Conservation (phyloP, 2,797 vertebrate species). For the Ambastaia sidthimunki region DNA sequence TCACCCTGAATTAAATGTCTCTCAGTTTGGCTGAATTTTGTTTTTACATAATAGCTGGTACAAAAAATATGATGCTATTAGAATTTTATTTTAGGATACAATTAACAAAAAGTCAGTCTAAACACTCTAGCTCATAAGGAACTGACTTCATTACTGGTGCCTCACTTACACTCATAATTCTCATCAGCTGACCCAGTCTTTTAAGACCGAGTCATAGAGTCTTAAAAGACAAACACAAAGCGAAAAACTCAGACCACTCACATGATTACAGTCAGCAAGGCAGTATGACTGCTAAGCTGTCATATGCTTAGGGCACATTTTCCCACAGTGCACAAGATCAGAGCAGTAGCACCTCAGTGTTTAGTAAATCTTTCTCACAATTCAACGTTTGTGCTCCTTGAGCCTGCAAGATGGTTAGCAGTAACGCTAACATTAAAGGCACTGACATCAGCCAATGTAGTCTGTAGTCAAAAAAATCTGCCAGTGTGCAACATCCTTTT, state of each 20-base stretch:
- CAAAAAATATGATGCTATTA: too few relatives aligned
- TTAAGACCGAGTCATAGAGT: slow-evolving; percentile 31
- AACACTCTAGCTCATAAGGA: too few relatives aligned
- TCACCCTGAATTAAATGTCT: too few relatives aligned
- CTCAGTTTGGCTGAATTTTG: too few relatives aligned
- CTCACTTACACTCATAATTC: slow-evolving; percentile 51
- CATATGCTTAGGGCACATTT: not conserved
- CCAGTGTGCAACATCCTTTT: slow-evolving; percentile 5
- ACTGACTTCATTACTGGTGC: slow-evolving; percentile 21
- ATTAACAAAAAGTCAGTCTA: too few relatives aligned
- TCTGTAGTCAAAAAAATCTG: slow-evolving; percentile 19
- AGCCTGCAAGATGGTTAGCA: slow-evolving; percentile 8
- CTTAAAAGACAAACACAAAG: slow-evolving; percentile 3
- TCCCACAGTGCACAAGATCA: not conserved
- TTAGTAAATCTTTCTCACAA: not conserved
- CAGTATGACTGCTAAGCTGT: not conserved
- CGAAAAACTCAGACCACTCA: slow-evolving; percentile 48
- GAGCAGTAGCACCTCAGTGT: not conserved
- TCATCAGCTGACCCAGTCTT: slow-evolving; percentile 57
- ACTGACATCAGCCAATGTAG: slow-evolving; percentile 4
- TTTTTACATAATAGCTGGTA: too few relatives aligned
- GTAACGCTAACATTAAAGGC: not conserved
- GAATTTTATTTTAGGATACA: too few relatives aligned
- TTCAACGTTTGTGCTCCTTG: not conserved
- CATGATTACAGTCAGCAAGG: slow-evolving; percentile 36